phyloP scores from a whole-genome alignment of 1,140 invertebrate species.

The Danaus melanippus region DNA sequence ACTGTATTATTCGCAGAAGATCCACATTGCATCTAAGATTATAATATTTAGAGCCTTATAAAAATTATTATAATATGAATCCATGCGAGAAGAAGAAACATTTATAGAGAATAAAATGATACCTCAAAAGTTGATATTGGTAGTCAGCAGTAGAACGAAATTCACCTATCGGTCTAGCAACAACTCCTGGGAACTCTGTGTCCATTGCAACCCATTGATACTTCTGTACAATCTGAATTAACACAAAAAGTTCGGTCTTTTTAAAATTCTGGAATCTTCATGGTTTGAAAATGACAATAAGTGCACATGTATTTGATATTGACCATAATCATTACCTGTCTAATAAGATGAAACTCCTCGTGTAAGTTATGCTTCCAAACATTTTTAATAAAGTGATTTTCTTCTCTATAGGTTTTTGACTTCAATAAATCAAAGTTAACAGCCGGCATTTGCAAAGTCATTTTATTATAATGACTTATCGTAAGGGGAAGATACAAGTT shows the following conservation, averaged over 20 bases:
- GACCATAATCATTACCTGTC: slow-evolving; percentile 73
- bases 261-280: background rate
- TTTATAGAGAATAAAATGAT: slow-evolving; percentile 3
- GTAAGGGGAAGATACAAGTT: background rate
- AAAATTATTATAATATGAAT: slow-evolving; percentile 4
- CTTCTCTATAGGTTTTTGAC: slow-evolving; percentile 78
- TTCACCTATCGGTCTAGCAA: slow-evolving; percentile 96
- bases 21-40: slow-evolving; percentile 90
- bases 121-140: slow-evolving; percentile 92
- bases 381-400: slow-evolving; percentile 92
- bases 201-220: slow-evolving; percentile 99
- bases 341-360: slow-evolving; percentile 95
- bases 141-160: slow-evolving; percentile 96
- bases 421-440: slow-evolving; percentile 54
- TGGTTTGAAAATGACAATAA: too few relatives aligned
- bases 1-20: slow-evolving; percentile 94
- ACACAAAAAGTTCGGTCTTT: slow-evolving; percentile 6
- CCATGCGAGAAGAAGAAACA: slow-evolving; percentile 3
- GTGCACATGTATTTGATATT: too few relatives aligned
- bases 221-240: slow-evolving; percentile 84
- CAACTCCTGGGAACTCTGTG: slow-evolving; percentile 99
- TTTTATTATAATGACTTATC: slow-evolving; percentile 6
- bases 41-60: background rate
- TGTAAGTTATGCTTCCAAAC: slow-evolving; percentile 98
- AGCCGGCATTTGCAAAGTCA: slow-evolving; percentile 56